phyloP scores from a whole-genome alignment of 2,888 invertebrate genomes.

The Mantis religiosa region DNA sequence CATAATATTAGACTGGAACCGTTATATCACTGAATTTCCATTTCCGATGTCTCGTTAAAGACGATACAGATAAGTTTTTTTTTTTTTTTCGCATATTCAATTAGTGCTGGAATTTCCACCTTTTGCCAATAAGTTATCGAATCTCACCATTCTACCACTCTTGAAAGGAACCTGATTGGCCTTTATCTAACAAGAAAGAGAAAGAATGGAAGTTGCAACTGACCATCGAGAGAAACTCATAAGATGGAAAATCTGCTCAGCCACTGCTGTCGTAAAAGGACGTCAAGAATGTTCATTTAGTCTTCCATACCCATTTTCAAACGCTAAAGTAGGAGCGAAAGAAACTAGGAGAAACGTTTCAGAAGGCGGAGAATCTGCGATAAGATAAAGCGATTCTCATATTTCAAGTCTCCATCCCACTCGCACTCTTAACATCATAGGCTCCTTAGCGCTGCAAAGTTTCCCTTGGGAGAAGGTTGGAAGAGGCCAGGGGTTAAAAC shows the following conservation, averaged over 20 bases:
- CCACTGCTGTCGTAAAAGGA: neutral
- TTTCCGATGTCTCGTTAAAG: no score
- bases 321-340: neutral
- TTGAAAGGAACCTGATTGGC: no score
- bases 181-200: no score
- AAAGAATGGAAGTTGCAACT: no score
- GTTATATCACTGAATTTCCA: no score
- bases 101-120: no score
- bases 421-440: neutral
- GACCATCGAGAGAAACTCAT: neutral
- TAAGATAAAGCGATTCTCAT: slow-evolving; percentile 14
- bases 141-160: no score
- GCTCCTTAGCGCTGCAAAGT: neutral
- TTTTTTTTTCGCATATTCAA: no score
- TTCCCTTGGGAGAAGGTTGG: neutral
- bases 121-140: no score
- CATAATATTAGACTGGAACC: no score
- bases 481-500: slow-evolving; percentile 2
- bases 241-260: neutral
- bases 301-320: neutral
- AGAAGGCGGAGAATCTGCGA: neutral
- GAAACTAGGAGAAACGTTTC: neutral
- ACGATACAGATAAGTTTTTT: no score
- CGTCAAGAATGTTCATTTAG: neutral
- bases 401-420: slow-evolving; percentile 7